These are phyloP conservation scores for Nautilus pompilius DNA, from an alignment of 1,140 invertebrate species.

Conservation along the genomic window DNA sequence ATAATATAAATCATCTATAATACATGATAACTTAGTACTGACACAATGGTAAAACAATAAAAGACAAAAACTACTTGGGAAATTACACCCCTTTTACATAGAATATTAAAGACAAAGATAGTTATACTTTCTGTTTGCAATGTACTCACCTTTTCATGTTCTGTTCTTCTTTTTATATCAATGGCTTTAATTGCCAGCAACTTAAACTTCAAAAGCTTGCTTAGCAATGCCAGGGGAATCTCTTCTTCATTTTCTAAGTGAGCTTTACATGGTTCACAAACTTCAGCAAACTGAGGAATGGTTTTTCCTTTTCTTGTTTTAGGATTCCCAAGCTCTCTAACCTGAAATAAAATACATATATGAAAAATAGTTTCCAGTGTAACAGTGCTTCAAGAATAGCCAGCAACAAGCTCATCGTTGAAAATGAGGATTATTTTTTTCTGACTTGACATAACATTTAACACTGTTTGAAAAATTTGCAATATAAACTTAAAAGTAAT, in stretches of 20 bases:
- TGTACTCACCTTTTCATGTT: conserved; percentile 43
- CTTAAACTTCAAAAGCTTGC: conserved; percentile 51
- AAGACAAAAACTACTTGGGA: neutral
- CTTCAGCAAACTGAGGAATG: conserved; percentile 41
- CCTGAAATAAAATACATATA: conserved; percentile 22
- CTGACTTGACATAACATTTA: neutral
- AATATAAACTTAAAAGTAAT: no score
- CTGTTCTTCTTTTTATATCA: conserved; percentile 43
- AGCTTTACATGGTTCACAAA: conserved; percentile 47
- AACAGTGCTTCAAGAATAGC: no score
- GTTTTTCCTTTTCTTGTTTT: conserved; percentile 51
- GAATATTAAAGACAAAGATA: neutral
- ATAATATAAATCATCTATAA: neutral
- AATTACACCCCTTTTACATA: neutral
- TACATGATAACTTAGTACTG: neutral
- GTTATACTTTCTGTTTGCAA: no score
- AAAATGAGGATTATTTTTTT: neutral
- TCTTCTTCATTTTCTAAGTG: conserved; percentile 48
- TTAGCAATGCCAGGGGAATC: conserved; percentile 42
- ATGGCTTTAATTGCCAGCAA: conserved; percentile 43
- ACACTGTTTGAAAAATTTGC: neutral
- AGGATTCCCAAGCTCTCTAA: conserved; percentile 48
- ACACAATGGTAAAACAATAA: neutral
- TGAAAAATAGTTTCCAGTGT: neutral
- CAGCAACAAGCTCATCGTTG: neutral